phyloP scores from a whole-genome alignment of 1,140 invertebrate genomes.

The Drosophila baimaii region DNA sequence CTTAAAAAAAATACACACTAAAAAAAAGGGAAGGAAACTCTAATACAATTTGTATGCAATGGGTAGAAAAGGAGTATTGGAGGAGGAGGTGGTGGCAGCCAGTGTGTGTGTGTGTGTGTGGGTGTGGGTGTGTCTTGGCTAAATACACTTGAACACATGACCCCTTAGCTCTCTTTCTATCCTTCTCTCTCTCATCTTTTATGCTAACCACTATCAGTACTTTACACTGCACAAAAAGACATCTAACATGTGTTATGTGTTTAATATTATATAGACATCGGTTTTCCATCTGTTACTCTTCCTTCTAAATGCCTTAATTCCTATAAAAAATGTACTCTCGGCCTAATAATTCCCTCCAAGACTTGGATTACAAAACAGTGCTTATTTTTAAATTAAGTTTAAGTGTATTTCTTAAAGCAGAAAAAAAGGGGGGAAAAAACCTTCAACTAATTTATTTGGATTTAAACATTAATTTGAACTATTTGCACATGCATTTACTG shows the following conservation, averaged over 20 bases:
- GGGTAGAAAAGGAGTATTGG: background rate
- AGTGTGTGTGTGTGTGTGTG: constrained; percentile 6
- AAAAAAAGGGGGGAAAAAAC: background rate
- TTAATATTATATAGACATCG: constrained; percentile 21
- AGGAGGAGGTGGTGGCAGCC: background rate
- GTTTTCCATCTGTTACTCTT: constrained; percentile 15
- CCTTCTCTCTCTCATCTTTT: background rate
- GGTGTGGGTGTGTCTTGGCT: constrained; percentile 10
- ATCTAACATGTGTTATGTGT: constrained; percentile 6
- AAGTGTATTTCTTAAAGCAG: background rate
- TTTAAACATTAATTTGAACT: constrained; percentile 4
- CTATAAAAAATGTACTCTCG: constrained; percentile 28
- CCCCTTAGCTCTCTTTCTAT: constrained; percentile 8
- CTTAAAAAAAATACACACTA: constrained; percentile 11
- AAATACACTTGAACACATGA: constrained; percentile 32
- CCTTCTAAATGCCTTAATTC: constrained; percentile 13
- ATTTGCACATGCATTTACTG: constrained; percentile 7
- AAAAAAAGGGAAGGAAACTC: background rate
- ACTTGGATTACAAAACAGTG: constrained; percentile 38
- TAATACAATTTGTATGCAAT: constrained; percentile 24
- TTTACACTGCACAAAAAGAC: constrained; percentile 44
- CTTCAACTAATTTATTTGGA: background rate
- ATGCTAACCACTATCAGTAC: constrained; percentile 68
- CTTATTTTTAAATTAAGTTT: background rate
- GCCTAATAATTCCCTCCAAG: constrained; percentile 3